Conservation (phyloP, 2,888 invertebrate species). For the Phyllotreta cruciferae region DNA sequence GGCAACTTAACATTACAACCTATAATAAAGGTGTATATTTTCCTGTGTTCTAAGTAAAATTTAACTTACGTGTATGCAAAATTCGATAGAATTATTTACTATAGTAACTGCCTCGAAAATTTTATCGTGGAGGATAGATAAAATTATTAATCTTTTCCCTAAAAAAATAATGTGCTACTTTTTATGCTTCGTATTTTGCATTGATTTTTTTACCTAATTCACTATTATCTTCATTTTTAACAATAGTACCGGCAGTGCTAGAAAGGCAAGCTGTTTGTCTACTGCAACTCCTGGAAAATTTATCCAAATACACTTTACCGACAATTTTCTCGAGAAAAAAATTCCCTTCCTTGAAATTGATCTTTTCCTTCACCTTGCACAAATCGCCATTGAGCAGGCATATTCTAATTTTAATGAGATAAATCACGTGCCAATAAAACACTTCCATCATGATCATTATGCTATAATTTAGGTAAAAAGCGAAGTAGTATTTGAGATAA, state of each 20-base stretch:
- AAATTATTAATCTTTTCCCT: constrained; percentile 38
- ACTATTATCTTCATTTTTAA: constrained; percentile 1
- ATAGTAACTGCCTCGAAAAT: constrained; percentile 39
- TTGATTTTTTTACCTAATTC: constrained; percentile 15
- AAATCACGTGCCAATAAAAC: constrained; percentile 67
- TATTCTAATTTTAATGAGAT: constrained; percentile 66
- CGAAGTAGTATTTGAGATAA: constrained; percentile 64
- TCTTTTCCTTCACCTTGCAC: constrained; percentile 16
- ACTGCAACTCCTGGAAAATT: not conserved
- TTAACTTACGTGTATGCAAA: constrained; percentile 39
- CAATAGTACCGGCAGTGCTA: not conserved
- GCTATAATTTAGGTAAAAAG: constrained; percentile 67
- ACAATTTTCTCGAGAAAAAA: constrained; percentile 8
- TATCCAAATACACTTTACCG: constrained; percentile 3
- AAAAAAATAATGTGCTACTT: constrained; percentile 19
- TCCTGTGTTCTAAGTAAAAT: not conserved
- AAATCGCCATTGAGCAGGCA: constrained; percentile 29
- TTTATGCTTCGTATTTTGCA: too few relatives aligned
- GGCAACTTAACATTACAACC: constrained; percentile 44
- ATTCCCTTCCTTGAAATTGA: not conserved
- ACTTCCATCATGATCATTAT: constrained; percentile 67
- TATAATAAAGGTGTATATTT: constrained; percentile 44
- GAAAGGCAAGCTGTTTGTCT: not conserved
- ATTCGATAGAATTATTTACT: constrained; percentile 39
- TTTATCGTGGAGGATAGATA: constrained; percentile 39